Percentiles rank a stretch among this genome's conserved stretches.
phyloP scores from a whole-genome alignment of 2,888 invertebrate species.

The Metalampra italica region DNA sequence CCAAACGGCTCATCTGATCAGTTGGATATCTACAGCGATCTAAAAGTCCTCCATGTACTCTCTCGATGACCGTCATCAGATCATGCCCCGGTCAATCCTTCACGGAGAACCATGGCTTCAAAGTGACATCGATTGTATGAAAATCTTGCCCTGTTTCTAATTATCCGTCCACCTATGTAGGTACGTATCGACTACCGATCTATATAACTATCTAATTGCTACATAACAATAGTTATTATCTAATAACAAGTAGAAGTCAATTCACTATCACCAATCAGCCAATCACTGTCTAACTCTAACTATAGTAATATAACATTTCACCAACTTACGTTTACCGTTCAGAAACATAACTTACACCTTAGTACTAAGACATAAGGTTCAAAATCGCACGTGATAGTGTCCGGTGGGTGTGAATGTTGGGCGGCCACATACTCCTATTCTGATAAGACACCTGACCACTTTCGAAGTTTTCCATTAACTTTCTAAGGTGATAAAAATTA shows the following conservation, averaged over 20 bases:
- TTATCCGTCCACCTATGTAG: too few species aligned
- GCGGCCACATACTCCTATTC: conserved; percentile 29
- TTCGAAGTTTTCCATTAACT: conserved; percentile 33
- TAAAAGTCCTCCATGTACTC: too few species aligned
- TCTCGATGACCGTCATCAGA: too few species aligned
- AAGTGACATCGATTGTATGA: too few species aligned
- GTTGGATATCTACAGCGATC: too few species aligned
- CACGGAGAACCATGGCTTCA: too few species aligned
- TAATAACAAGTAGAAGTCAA: conserved; percentile 5
- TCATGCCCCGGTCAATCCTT: too few species aligned
- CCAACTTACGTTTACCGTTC: not conserved
- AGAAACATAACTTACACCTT: not conserved
- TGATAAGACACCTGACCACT: conserved; percentile 35
- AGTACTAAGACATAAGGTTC: conserved; percentile 5
- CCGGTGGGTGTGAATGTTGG: not conserved
- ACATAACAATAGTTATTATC: conserved; percentile 24
- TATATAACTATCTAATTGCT: conserved; percentile 17
- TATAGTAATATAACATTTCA: not conserved
- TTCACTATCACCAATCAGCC: not conserved
- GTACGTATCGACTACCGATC: too few species aligned
- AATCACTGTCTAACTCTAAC: not conserved
- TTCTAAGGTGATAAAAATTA: conserved; percentile 37
- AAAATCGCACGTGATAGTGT: not conserved
- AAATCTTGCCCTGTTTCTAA: too few species aligned
- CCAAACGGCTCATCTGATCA: too few species aligned